Evolutionary conservation across 2,888 invertebrate species (phyloP), one percentile per base, ranked within the genome.

Genomic region (Nycteola revayana): DNA sequence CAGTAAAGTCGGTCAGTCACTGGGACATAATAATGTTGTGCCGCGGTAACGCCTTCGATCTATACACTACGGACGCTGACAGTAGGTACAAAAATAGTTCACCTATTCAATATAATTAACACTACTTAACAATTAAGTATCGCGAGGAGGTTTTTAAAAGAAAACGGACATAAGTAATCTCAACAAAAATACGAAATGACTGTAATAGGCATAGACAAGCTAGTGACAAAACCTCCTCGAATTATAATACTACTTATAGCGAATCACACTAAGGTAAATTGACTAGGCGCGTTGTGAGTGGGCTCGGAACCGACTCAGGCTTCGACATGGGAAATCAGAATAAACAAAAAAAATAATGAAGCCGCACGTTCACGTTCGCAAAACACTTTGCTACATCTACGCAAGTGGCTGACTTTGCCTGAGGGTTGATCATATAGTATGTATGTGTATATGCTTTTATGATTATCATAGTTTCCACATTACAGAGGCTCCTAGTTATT

Each of bases 251-350:
- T 86, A 86, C 83, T 87, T 86, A 86, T 70, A 76, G 81, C 83
- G 77, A 86, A 88, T 88, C 87, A 88, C 88, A 88, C 87, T 88
- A 88, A 85, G 82, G 85, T 86, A 88, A 87, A 87, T 88, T 88
- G 88, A 88, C 88, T 88, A 88, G 88, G 84, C 79, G 82, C 75
- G 78, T 82, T 80, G 82, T 80, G 86, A 75, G 80, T 75, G 76
- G 62, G 67, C 51, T 60, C 63, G 37, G 34, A 51, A 17, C 26
- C 36, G 49, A 36, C 48, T 23, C 31, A 21, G 32, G 54, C 60
- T 67, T 58, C 49, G 62, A 60, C 65, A 61, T 62, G 44, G 55
- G 49, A 46, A 42, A 46, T 26, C 27, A 33, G 36, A 5, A 21
- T 7, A 7, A 14, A 14, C 14, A 14, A 14, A 14, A 14, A 14